phyloP scores from a whole-genome alignment of 1,140 invertebrate species.

The Bombus waltoni region DNA sequence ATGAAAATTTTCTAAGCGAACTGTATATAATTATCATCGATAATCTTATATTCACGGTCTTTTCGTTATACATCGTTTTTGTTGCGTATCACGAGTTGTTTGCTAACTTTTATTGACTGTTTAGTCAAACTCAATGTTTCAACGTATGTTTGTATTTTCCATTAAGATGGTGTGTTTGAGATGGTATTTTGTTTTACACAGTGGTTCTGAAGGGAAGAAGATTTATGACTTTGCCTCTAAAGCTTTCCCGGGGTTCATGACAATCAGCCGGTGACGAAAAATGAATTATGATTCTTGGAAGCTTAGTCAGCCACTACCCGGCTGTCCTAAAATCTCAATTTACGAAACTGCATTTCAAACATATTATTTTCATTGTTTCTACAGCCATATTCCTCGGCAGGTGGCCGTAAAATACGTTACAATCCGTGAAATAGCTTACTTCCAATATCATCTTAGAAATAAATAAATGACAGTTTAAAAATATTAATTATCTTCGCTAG shows the following conservation, averaged over 20 bases:
- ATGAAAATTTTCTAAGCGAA: no score
- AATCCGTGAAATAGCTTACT: no score
- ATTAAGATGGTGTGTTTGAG: not conserved
- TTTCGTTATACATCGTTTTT: not conserved
- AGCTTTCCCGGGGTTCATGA: not conserved
- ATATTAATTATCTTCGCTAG: no score
- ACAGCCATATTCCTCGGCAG: not conserved
- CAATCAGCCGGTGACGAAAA: conserved; percentile 5
- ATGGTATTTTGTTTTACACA: not conserved
- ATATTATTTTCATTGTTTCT: not conserved
- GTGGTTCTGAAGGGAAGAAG: not conserved
- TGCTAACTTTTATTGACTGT: not conserved
- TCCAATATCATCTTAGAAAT: no score
- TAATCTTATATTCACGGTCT: no score
- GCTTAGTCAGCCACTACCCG: not conserved
- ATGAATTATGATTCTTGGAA: conserved; percentile 23
- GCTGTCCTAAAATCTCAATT: no score
- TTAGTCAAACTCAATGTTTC: not conserved
- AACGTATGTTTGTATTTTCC: not conserved
- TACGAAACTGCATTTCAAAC: not conserved
- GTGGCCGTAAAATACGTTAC: no score
- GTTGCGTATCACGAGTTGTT: not conserved
- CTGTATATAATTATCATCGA: no score
- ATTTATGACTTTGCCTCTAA: conserved; percentile 3
- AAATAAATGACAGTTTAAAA: no score